Percentiles rank a stretch among this genome's conserved stretches.
Evolutionary conservation across 2,113 vertebrate species (phyloP).

Genomic region (Elephas maximus): DNA sequence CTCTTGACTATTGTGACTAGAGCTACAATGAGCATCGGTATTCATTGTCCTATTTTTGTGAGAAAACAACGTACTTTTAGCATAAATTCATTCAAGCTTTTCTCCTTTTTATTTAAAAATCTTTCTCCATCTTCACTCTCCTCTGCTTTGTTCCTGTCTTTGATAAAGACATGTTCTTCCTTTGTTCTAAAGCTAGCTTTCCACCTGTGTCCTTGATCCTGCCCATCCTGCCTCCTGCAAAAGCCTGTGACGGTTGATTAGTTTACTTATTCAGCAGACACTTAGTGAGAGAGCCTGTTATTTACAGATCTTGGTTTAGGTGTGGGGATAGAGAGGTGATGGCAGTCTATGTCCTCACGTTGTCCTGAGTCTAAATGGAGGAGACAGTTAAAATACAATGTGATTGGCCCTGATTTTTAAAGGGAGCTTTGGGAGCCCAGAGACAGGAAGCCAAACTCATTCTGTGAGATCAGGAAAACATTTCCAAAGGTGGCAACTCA

Average conservation of each 20-base stretch:
- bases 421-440: not conserved
- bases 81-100: slow-evolving; percentile 15
- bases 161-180: not conserved
- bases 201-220: not conserved
- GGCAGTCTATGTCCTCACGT: not conserved
- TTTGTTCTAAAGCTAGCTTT: not conserved
- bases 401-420: not conserved
- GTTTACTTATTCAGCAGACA: not conserved
- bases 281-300: not conserved
- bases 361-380: not conserved
- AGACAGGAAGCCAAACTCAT: not conserved
- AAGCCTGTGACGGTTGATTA: not conserved
- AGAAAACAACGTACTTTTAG: slow-evolving; percentile 29
- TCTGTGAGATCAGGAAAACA: not conserved
- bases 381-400: not conserved
- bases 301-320: not conserved
- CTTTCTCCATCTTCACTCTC: not conserved
- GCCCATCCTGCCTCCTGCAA: not conserved
- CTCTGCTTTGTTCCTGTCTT: not conserved
- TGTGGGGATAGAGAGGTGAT: not conserved
- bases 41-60: not conserved
- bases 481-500: slow-evolving; percentile 26
- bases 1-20: too few species aligned
- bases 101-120: not conserved
- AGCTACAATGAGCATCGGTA: not conserved